Conservation (phyloP, 2,113 vertebrate species). For the Mola mola region DNA sequence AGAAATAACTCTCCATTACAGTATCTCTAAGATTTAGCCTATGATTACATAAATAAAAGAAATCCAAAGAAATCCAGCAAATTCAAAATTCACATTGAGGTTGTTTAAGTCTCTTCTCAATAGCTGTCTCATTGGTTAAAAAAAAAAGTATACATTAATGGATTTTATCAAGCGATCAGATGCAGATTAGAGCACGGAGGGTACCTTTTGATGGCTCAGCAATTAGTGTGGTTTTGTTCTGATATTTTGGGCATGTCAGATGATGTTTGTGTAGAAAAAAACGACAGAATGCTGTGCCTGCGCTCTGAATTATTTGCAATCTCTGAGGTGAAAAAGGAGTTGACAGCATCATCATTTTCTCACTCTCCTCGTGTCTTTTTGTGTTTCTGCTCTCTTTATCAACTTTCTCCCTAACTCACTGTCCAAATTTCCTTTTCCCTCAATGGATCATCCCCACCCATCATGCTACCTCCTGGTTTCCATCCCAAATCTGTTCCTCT, state of each 20-base stretch:
- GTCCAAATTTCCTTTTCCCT: constrained; percentile 10
- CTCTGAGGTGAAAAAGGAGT: constrained; percentile 44
- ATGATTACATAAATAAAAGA: no score
- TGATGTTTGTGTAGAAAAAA: constrained; percentile 48
- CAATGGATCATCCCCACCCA: constrained; percentile 1
- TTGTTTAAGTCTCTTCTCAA: no score
- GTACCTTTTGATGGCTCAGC: background rate
- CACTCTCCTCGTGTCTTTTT: constrained; percentile 39
- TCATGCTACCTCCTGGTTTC: background rate
- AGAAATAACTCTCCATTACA: no score
- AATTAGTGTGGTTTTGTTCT: constrained; percentile 27
- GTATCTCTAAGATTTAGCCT: no score
- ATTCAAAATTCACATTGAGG: no score
- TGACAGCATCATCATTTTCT: constrained; percentile 53
- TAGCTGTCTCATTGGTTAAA: no score
- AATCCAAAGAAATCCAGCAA: no score
- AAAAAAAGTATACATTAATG: no score
- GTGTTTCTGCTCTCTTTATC: constrained; percentile 10
- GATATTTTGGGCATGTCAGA: constrained; percentile 61
- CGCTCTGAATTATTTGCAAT: constrained; percentile 49
- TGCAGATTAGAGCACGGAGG: background rate
- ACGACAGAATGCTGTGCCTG: constrained; percentile 50
- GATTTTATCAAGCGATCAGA: background rate
- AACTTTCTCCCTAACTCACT: constrained; percentile 24
- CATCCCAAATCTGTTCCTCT: constrained; percentile 2